These are phyloP conservation scores for Oxygymnocypris stewartii DNA, from an alignment of 2,113 vertebrate species.

Conservation along the genomic window DNA sequence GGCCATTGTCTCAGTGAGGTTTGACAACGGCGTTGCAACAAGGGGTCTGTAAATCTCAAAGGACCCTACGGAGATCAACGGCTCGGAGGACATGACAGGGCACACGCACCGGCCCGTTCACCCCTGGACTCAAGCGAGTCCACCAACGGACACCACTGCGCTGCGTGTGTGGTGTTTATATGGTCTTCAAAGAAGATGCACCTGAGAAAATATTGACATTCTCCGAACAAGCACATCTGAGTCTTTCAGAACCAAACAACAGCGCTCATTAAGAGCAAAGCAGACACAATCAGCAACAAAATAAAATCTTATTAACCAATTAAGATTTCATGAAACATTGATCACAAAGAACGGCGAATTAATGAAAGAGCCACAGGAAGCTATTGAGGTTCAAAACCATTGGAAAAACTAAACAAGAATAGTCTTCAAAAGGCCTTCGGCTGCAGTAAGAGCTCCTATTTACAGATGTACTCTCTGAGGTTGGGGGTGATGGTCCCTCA, in stretches of 20 bases:
- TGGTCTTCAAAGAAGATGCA: slow-evolving; percentile 52
- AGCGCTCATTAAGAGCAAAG: neutral
- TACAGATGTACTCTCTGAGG: slow-evolving; percentile 42
- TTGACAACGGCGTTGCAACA: neutral
- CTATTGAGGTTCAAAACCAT: slow-evolving; percentile 22
- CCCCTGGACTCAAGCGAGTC: slow-evolving; percentile 22
- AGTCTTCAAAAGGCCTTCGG: slow-evolving; percentile 40
- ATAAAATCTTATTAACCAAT: neutral
- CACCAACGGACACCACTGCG: slow-evolving; percentile 9
- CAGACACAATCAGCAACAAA: neutral
- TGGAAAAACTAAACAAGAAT: neutral
- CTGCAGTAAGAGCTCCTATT: slow-evolving; percentile 49
- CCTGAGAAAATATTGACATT: slow-evolving; percentile 72
- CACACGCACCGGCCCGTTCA: slow-evolving; percentile 10
- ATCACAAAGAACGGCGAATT: slow-evolving; percentile 8
- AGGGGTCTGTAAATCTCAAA: slow-evolving; percentile 25
- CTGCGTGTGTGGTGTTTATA: slow-evolving; percentile 26
- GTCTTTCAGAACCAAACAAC: neutral
- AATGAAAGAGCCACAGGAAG: neutral
- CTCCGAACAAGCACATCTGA: slow-evolving; percentile 34
- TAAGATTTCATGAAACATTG: slow-evolving; percentile 27
- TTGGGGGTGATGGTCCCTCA: slow-evolving; percentile 16
- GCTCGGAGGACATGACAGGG: slow-evolving; percentile 31
- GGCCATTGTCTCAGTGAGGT: slow-evolving; percentile 34
- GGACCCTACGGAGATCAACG: slow-evolving; percentile 41